Percentiles rank a stretch among this genome's conserved stretches.
Evolutionary conservation across 2,113 vertebrate genomes (phyloP).

Genomic region (Lethenteron reissneri): DNA sequence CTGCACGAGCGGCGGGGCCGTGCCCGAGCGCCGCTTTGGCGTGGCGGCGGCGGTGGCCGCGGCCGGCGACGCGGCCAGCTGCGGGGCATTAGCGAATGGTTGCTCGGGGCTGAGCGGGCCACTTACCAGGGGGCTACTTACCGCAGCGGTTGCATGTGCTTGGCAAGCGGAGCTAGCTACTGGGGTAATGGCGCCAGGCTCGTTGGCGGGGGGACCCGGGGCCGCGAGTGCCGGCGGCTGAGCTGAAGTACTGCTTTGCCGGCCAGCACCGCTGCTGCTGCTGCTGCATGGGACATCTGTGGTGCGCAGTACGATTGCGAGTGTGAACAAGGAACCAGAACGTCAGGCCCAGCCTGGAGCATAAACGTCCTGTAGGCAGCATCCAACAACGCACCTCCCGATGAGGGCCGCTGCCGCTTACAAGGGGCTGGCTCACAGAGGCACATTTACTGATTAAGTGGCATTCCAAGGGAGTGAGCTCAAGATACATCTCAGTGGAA

Average conservation of each 20-base stretch:
- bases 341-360: too few species aligned
- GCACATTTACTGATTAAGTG: too few species aligned
- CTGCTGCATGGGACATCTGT: neutral
- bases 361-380: too few species aligned
- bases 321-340: neutral
- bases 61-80: neutral
- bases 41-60: slow-evolving; percentile 18
- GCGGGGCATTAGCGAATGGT: neutral
- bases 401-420: too few species aligned
- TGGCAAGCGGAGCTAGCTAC: slow-evolving; percentile 3
- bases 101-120: neutral
- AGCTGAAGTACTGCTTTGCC: neutral
- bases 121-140: slow-evolving; percentile 4
- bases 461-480: too few species aligned
- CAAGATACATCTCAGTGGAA: too few species aligned
- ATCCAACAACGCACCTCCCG: too few species aligned
- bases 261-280: neutral
- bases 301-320: neutral
- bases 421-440: too few species aligned
- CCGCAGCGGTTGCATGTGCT: neutral
- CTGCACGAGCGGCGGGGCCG: slow-evolving; percentile 40
- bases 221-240: slow-evolving; percentile 2
- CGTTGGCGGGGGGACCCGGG: neutral
- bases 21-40: slow-evolving; percentile 63
- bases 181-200: neutral